phyloP scores from a whole-genome alignment of 2,888 invertebrate species.

The Lepetodrilus schrolli region DNA sequence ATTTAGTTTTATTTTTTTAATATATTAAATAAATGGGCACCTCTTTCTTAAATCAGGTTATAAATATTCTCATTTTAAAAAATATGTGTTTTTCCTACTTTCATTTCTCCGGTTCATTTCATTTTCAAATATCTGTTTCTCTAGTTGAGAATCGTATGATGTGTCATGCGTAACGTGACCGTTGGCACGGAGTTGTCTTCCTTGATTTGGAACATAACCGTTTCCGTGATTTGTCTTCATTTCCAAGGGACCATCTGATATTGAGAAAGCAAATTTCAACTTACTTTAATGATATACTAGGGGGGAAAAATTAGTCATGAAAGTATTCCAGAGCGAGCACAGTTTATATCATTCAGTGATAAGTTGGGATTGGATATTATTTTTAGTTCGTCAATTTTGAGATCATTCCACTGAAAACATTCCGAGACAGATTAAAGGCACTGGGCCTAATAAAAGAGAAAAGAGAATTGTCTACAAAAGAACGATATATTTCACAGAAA shows the following conservation, averaged over 20 bases:
- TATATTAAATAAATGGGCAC: background rate
- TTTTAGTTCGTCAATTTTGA: too few relatives aligned
- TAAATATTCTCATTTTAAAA: background rate
- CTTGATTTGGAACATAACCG: slow-evolving; percentile 6
- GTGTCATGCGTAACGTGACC: slow-evolving; percentile 51
- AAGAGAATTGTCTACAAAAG: too few relatives aligned
- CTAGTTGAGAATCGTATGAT: slow-evolving; percentile 60
- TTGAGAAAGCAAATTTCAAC: too few relatives aligned
- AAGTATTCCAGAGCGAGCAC: too few relatives aligned
- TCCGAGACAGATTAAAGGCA: too few relatives aligned
- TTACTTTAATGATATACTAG: too few relatives aligned
- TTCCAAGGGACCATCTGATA: slow-evolving; percentile 31
- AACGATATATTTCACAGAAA: too few relatives aligned
- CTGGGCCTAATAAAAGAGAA: too few relatives aligned
- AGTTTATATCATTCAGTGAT: too few relatives aligned
- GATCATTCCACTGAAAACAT: too few relatives aligned
- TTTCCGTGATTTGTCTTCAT: slow-evolving; percentile 25
- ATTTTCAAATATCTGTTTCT: slow-evolving; percentile 56
- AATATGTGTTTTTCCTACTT: slow-evolving; percentile 44
- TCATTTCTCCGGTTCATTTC: slow-evolving; percentile 65
- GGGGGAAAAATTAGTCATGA: background rate
- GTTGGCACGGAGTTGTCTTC: slow-evolving; percentile 37
- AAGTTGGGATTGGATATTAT: too few relatives aligned
- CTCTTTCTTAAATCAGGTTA: background rate
- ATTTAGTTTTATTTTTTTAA: background rate